phyloP scores from a whole-genome alignment of 2,113 vertebrate genomes.

The chimpanzee (Pan troglodytes) region NHGRI_mPanTro3-v2.1_pri NC_086015.1:90912501-90913000 shows the following conservation, averaged over 20 bases:
- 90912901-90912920: not conserved
- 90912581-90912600: not conserved
- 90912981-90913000: slow-evolving; percentile 63
- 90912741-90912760: not conserved
- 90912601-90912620: not conserved
- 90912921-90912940: slow-evolving; percentile 44
- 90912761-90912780: not conserved
- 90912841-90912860: not conserved
- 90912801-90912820: not conserved
- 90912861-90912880: slow-evolving; percentile 40
- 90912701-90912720: not conserved
- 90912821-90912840: not conserved
- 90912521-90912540: not conserved
- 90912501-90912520: not conserved
- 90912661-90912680: not conserved
- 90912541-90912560: not conserved
- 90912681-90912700: not conserved
- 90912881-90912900: slow-evolving; percentile 47
- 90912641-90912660: not conserved
- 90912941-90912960: slow-evolving; percentile 55
- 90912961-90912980: slow-evolving; percentile 21
- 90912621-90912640: not conserved
- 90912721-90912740: not conserved
- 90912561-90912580: not conserved
- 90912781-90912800: not conserved